Base-by-base conservation (phyloP, 2,888 invertebrate genomes). In the Catocala nupta region DNA sequence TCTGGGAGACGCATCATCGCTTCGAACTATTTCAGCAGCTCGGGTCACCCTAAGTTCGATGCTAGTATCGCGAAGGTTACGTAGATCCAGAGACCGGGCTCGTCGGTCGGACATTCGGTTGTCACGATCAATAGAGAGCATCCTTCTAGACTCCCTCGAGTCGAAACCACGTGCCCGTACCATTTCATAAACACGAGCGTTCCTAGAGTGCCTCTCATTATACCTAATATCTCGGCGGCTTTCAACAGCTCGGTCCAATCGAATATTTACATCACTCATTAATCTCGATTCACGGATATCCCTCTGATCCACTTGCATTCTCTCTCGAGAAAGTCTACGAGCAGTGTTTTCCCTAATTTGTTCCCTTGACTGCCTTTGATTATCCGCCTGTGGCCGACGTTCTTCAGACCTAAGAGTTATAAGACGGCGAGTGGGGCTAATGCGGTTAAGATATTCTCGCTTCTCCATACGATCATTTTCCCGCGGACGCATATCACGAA, bases 221-320 rank as follows among this genome's bases (percentile, higher is more conserved):
- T 50, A 39, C 16, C 45, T 63, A 16, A 45, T 49, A 16, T 62
- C 64, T n/a, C 51, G 53, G 34, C 13, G 56, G 13, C 7, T 54
- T 12, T 63, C 50, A 2, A 51, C 42, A 36, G 48, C 44, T 33
- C 49, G 51, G 7, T 55, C 36, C 13, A n/a, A 36, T n/a, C 45
- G 59, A 5, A 9, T 52, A 36, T 52, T 13, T 13, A 57, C 47
- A 11, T 55, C 12, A 45, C 55, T 68, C 10, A 62, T 45, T 5
- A 44, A 39, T 56, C 60, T 60, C 13, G 54, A 51, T 34, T 64
- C 65, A 45, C 54, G 74, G 10, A 16, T 54, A 51, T 60, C 60
- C n/a, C 34, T 61, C 8, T 45, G 57, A 50, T 68, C 45, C 13
- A 54, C 47, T 59, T 54, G 53, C 7, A 53, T 42, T 39, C 47